phyloP scores from a whole-genome alignment of 1,140 invertebrate genomes.

The Papilio aristodemus region DNA sequence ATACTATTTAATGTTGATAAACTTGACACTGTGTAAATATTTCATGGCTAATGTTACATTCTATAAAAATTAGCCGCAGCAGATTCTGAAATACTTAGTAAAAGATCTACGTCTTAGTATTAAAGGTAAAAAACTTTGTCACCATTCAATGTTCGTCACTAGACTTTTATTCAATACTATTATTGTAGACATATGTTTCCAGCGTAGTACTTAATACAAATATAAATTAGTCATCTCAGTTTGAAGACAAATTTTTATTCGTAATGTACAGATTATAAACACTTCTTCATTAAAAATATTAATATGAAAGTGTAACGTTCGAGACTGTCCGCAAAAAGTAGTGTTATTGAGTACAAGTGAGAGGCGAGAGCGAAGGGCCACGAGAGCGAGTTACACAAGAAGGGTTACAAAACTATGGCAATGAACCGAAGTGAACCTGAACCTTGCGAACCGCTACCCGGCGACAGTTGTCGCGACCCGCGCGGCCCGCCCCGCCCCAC shows the following conservation, averaged over 20 bases:
- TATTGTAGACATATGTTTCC: neutral
- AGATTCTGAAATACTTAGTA: no score
- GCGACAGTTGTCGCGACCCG: constrained; percentile 47
- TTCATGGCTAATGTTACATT: neutral
- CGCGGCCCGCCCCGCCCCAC: constrained; percentile 36
- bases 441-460: constrained; percentile 77
- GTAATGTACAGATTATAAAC: constrained; percentile 17
- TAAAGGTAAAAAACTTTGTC: neutral
- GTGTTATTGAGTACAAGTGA: constrained; percentile 68
- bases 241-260: constrained; percentile 19
- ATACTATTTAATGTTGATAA: no score
- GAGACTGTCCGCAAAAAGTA: constrained; percentile 16
- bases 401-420: constrained; percentile 81
- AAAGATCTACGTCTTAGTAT: no score
- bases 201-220: neutral
- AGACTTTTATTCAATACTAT: neutral
- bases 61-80: no score
- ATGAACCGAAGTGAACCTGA: constrained; percentile 79
- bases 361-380: constrained; percentile 68
- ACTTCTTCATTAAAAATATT: neutral
- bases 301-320: constrained; percentile 20
- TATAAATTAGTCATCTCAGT: neutral
- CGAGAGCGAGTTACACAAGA: constrained; percentile 79
- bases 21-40: neutral
- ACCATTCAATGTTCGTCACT: neutral